Evolutionary conservation across 1,140 invertebrate species (phyloP).

Genomic region (Danaus plexippus): DNA sequence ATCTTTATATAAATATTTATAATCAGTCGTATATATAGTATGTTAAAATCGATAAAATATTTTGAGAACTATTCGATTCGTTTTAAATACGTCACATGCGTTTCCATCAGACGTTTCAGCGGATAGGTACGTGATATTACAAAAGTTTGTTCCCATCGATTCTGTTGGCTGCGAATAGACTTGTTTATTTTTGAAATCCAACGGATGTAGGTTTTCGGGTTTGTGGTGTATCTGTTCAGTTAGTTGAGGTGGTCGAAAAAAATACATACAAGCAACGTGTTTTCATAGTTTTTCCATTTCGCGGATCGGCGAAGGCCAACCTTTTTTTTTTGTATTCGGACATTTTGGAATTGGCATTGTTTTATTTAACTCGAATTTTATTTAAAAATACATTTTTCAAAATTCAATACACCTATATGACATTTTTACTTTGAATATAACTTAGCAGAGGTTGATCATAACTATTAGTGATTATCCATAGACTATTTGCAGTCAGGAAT

Average conservation of each 20-base stretch:
- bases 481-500: too few relatives aligned
- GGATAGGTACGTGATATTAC: conserved; percentile 30
- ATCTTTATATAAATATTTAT: too few relatives aligned
- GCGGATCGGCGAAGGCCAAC: conserved; percentile 24
- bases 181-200: conserved; percentile 61
- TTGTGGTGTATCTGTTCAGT: conserved; percentile 57
- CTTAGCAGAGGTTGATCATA: too few relatives aligned
- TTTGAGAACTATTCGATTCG: too few relatives aligned
- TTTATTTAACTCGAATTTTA: conserved; percentile 2
- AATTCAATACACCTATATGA: too few relatives aligned
- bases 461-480: too few relatives aligned
- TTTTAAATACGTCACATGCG: too few relatives aligned
- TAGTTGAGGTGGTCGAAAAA: conserved; percentile 50
- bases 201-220: conserved; percentile 65
- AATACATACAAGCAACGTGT: conserved; percentile 28
- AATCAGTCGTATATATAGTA: too few relatives aligned
- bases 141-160: conserved; percentile 63
- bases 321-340: too few relatives aligned
- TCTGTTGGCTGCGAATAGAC: conserved; percentile 39
- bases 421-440: too few relatives aligned
- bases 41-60: too few relatives aligned
- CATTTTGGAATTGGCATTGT: too few relatives aligned
- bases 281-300: conserved; percentile 39
- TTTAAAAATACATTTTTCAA: conserved; percentile 5
- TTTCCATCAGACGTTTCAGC: background rate